Conservation (phyloP, 1,140 invertebrate species). For the Leucophenga varia region DNA sequence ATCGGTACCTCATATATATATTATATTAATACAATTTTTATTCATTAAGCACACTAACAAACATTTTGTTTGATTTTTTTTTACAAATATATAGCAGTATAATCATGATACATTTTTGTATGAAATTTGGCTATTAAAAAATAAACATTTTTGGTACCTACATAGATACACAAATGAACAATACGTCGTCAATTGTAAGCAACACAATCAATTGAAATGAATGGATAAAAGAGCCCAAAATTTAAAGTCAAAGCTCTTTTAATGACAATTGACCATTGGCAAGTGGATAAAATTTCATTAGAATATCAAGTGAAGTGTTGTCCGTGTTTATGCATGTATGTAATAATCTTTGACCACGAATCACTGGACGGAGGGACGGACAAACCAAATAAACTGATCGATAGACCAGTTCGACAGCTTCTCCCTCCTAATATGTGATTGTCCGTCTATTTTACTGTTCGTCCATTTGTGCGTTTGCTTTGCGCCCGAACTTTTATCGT, state of each 20-base stretch:
- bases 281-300: slow-evolving; percentile 56
- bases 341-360: slow-evolving; percentile 34
- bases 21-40: no score
- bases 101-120: no score
- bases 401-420: slow-evolving; percentile 53
- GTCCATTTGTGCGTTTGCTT: slow-evolving; percentile 40
- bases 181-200: no score
- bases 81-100: no score
- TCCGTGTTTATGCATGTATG: slow-evolving; percentile 23
- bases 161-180: no score
- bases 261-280: slow-evolving; percentile 55
- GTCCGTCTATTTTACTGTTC: slow-evolving; percentile 5
- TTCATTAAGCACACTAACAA: no score
- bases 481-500: slow-evolving; percentile 45
- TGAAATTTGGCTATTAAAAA: no score
- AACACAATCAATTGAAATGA: no score
- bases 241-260: slow-evolving; percentile 54
- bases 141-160: no score
- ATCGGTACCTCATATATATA: no score
- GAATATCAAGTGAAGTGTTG: slow-evolving; percentile 43
- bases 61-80: no score
- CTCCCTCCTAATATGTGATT: slow-evolving; percentile 22
- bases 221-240: slow-evolving; percentile 24
- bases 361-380: not conserved
- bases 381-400: slow-evolving; percentile 52